Percentiles rank a stretch among this genome's conserved stretches.
phyloP scores from a whole-genome alignment of 2,888 invertebrate genomes.

The Chydorus sphaericus region DNA sequence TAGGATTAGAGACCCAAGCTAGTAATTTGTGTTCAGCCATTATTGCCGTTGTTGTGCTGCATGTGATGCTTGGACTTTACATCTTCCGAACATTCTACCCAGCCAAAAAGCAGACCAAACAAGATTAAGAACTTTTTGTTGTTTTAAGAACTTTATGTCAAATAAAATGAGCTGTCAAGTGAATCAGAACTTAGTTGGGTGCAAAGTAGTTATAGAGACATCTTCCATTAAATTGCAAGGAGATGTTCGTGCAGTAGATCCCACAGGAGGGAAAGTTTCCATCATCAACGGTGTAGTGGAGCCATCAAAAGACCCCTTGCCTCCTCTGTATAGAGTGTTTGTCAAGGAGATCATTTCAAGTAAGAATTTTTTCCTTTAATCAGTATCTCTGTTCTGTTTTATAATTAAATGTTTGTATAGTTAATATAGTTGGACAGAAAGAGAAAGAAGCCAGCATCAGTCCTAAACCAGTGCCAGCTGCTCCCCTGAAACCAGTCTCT shows the following conservation, averaged over 20 bases:
- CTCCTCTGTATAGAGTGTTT: not conserved
- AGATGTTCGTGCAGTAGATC: not conserved
- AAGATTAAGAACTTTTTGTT: constrained; percentile 18
- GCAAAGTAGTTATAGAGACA: not conserved
- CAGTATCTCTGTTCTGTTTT: not conserved
- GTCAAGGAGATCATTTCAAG: not conserved
- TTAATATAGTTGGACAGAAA: no score
- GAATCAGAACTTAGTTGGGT: not conserved
- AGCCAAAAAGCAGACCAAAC: constrained; percentile 21
- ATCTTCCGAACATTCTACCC: constrained; percentile 60
- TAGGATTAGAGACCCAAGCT: constrained; percentile 36
- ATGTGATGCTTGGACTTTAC: constrained; percentile 59
- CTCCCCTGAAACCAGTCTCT: no score
- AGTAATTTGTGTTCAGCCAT: constrained; percentile 68
- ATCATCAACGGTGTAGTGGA: not conserved
- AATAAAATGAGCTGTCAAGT: constrained; percentile 5
- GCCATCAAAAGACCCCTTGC: not conserved
- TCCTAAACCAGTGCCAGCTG: no score
- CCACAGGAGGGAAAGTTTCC: not conserved
- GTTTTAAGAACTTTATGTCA: not conserved
- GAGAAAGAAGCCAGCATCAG: no score
- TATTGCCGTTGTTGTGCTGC: constrained; percentile 55
- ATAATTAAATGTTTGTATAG: constrained; percentile 2
- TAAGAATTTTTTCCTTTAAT: not conserved
- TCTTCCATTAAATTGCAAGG: not conserved